Evolutionary conservation across 2,888 invertebrate genomes (phyloP), one percentile per base, ranked within the genome.

Genomic region (Antitype chi): DNA sequence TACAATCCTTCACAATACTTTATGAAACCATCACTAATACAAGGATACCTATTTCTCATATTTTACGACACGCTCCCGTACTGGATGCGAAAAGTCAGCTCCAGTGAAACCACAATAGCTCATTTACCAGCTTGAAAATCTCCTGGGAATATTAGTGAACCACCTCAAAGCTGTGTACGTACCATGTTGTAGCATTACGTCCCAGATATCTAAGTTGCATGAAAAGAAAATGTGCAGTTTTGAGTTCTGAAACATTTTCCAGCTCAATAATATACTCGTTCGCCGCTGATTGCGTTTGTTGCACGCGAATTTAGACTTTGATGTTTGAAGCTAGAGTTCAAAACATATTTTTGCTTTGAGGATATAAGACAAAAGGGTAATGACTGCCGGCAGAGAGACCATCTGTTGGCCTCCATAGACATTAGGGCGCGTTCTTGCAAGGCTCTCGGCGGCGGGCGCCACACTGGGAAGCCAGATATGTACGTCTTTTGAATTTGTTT

Each of bases 321-420:
- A 68, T 2, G 9, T 76, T 67, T 28, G 63, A 20, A 17, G 49
- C 4, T 91, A 92, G 83, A 86, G 92, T 90, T 79, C 71, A 84
- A 84, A 89, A 83, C 91, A 38, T 78, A 55, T 71, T 85, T 77
- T 55, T 64, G 52, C 71, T 60, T 74, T 69, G 67, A 76, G 91
- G 91, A 91, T 89, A 91, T 93, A 94, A 94, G 93, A 95, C 94
- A 93, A 93, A 94, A 93, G 93, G 93, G 93, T 94, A 95, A 95
- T 94, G 94, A 92, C 89, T 91, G 89, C 91, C 84, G 91, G 93
- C 91, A 92, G 91, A 87, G 93, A 91, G 93, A 94, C 92, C 95
- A 95, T 95, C 95, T 95, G 95, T 91, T 93, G 93, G 94, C 93
- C 91, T 93, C 94, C 90, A 89, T 91, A 93, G 94, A 94, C 94